These are phyloP conservation scores for Alligator sinensis DNA, from an alignment of 2,113 vertebrate genomes.

Conservation along the genomic window DNA sequence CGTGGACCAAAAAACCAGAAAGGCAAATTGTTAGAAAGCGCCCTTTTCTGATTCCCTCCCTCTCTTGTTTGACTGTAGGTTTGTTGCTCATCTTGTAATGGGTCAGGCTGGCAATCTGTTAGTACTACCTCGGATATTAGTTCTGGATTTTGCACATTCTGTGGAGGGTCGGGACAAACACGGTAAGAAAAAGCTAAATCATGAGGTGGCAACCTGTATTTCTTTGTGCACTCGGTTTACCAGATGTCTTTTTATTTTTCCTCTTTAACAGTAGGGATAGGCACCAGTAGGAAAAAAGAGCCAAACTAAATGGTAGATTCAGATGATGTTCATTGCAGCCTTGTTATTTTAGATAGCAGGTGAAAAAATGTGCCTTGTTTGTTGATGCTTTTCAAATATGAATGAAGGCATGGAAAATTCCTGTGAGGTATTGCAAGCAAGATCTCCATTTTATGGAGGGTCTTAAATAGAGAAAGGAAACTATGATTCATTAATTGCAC, in stretches of 20 bases:
- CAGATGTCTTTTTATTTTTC: neutral
- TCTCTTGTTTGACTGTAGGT: neutral
- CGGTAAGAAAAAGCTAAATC: neutral
- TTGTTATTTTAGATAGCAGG: too few species aligned
- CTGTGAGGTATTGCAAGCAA: rapidly evolving
- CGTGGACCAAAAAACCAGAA: rapidly evolving
- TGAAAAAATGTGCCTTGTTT: rapidly evolving
- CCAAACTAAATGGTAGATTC: neutral
- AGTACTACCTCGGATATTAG: rapidly evolving
- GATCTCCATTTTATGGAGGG: rapidly evolving
- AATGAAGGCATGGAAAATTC: neutral
- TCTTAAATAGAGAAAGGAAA: too few species aligned
- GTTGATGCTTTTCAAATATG: rapidly evolving
- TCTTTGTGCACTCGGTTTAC: neutral
- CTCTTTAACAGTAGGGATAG: neutral
- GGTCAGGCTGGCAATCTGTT: neutral
- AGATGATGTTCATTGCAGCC: neutral
- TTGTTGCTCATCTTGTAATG: neutral
- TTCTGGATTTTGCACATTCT: rapidly evolving
- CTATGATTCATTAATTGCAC: rapidly evolving
- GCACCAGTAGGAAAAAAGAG: neutral
- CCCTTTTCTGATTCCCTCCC: neutral
- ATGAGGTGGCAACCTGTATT: neutral
- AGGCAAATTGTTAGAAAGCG: neutral
- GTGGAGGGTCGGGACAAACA: neutral